A percentile compares a stretch with the other conserved stretches of the same genome.
Evolutionary conservation across 2,113 vertebrate species (phyloP).

Genomic region (Vanacampus margaritifer): DNA sequence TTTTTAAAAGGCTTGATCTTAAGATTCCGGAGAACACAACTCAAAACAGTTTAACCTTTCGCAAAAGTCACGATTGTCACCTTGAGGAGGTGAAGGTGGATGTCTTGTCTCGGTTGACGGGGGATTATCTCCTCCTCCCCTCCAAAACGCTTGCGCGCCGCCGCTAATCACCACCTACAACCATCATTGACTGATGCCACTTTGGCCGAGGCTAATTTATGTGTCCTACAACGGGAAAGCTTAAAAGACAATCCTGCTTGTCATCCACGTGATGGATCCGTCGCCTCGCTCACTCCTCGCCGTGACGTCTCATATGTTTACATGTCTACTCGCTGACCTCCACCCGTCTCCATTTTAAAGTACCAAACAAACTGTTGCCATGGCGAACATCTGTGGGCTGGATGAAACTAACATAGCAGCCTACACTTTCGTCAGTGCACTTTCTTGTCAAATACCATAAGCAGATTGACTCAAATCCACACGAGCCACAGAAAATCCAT

Average conservation of each 20-base stretch:
- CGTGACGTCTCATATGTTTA: slow-evolving; percentile 52
- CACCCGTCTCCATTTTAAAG: slow-evolving; percentile 10
- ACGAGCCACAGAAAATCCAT: neutral
- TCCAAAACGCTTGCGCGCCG: slow-evolving; percentile 67
- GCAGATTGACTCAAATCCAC: neutral
- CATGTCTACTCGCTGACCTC: slow-evolving; percentile 34
- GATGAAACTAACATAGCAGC: neutral
- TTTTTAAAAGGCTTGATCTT: slow-evolving; percentile 2
- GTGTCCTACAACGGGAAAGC: slow-evolving; percentile 60
- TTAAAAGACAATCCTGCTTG: slow-evolving; percentile 68
- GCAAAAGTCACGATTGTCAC: slow-evolving; percentile 40
- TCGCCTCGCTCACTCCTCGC: slow-evolving; percentile 42
- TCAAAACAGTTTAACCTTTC: slow-evolving; percentile 18
- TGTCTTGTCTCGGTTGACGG: slow-evolving; percentile 57
- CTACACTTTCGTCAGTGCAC: neutral
- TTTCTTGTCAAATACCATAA: neutral
- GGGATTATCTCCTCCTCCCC: slow-evolving; percentile 56
- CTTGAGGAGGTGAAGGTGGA: slow-evolving; percentile 65
- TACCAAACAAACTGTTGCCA: slow-evolving; percentile 2
- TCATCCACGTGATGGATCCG: slow-evolving; percentile 62
- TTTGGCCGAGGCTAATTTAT: slow-evolving; percentile 69
- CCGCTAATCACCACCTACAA: slow-evolving; percentile 66
- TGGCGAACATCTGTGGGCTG: slow-evolving; percentile 11
- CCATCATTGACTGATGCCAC: slow-evolving; percentile 61
- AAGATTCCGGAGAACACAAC: slow-evolving; percentile 1